phyloP scores from a whole-genome alignment of 1,140 invertebrate species.

The Lordiphosa clarofinis region DNA sequence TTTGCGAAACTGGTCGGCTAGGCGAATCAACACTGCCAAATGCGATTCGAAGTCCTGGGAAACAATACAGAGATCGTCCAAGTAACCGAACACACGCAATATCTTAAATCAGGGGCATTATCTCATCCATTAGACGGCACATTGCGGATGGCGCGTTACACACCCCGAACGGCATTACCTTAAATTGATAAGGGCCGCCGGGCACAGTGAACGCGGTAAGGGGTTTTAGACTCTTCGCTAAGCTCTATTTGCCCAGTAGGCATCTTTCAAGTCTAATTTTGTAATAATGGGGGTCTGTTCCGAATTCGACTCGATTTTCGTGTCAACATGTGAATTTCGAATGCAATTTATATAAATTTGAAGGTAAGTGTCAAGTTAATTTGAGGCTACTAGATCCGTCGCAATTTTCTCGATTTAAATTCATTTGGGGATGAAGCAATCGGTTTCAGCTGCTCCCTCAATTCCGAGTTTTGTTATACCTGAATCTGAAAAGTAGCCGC shows the following conservation, averaged over 20 bases:
- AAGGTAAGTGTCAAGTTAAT: no score
- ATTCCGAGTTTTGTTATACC: no score
- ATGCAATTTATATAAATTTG: no score
- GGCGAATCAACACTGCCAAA: slow-evolving; percentile 22
- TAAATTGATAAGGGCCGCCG: slow-evolving; percentile 77
- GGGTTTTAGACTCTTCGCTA: slow-evolving; percentile 30
- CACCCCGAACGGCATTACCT: slow-evolving; percentile 15
- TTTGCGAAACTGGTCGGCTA: neutral
- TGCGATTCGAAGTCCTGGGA: slow-evolving; percentile 40
- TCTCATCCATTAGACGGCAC: slow-evolving; percentile 20
- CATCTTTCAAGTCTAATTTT: slow-evolving; percentile 66
- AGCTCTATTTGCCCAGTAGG: slow-evolving; percentile 72
- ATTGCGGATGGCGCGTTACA: slow-evolving; percentile 78
- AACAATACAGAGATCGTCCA: slow-evolving; percentile 55
- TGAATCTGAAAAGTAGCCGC: no score
- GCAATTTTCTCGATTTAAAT: no score
- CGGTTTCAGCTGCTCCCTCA: no score
- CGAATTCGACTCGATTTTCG: no score
- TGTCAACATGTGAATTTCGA: no score
- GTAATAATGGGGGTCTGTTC: no score
- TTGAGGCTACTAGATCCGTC: no score
- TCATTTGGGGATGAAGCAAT: no score
- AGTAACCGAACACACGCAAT: slow-evolving; percentile 45
- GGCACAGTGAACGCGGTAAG: slow-evolving; percentile 80
- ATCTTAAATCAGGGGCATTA: slow-evolving; percentile 19